Conservation (phyloP, 1,140 invertebrate genomes). For the Drosophila punjabiensis region DNA sequence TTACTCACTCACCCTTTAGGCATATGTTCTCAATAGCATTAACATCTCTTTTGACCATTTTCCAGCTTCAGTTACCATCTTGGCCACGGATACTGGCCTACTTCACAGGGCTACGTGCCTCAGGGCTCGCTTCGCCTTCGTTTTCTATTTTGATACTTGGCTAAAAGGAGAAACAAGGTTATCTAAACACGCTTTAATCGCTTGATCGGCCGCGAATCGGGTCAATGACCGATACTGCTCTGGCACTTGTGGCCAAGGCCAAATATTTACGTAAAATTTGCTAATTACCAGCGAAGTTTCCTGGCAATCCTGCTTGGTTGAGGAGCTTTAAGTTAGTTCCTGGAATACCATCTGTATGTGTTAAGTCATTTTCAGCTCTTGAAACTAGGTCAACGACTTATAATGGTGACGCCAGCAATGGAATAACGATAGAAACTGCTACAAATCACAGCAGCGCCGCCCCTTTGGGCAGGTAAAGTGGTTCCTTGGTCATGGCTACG, state of each 20-base stretch:
- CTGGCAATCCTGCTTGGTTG: not conserved
- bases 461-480: not conserved
- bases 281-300: not conserved
- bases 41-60: not conserved
- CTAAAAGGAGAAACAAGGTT: not conserved
- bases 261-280: not conserved
- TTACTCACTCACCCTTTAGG: not conserved
- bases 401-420: not conserved
- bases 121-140: not conserved
- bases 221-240: conserved; percentile 2
- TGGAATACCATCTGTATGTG: not conserved
- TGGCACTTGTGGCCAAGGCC: not conserved
- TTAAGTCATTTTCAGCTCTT: not conserved
- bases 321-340: not conserved
- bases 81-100: not conserved
- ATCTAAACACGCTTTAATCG: not conserved
- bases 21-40: not conserved
- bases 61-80: not conserved
- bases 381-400: not conserved
- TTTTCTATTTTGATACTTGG: not conserved
- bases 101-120: not conserved
- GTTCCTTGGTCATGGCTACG: not conserved
- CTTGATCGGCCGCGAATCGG: not conserved
- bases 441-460: not conserved
- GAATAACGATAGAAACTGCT: not conserved